Evolutionary conservation across 2,888 invertebrate species (phyloP), one percentile per base, ranked within the genome.

Genomic region (Taphrorychus bicolor): DNA sequence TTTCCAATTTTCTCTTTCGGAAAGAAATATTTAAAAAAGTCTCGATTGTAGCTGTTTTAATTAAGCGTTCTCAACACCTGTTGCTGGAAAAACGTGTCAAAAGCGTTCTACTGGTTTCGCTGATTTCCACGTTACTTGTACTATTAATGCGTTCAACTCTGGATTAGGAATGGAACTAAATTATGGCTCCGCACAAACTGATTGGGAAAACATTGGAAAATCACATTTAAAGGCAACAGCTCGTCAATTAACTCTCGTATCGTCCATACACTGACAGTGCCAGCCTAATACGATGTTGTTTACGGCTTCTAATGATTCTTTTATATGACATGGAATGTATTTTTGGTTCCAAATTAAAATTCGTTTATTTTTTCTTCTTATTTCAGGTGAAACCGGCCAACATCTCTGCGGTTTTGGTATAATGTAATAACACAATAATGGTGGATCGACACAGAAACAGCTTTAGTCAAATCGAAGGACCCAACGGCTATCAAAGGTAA

Each of bases 391-490:
- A 19, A 19, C 48, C 11, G 48, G 19, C 16, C 16, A 4, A 48
- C 11, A 14, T 9, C 16, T 48, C 14, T 48, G 3, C 48, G 11
- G 52, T 52, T 69, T 70, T 73, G 71, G 64, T 70, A 75, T 70
- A 74, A 67, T 67, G 62, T 63, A 52, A 68, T 16, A 21, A 9
- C 11, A 62, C 9, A 24, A 54, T 23, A 52, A 80, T 80, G 79
- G 77, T 78, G 72, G 79, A 80, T 76, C 73, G 77, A 72, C 79
- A 77, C 70, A 75, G 76, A 65, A 77, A 76, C 72, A 78, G 75
- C 72, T 74, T 76, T 64, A 75, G 74, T 66, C 76, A 77, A 71
- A 67, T 78, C 67, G 79, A 79, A 61, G 76, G 77, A 66, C 73
- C 75, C 54, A 76, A 76, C 66, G 72, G 76, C 58, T 77, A 78